Evolutionary conservation across 2,888 invertebrate species (phyloP), one percentile per base, ranked within the genome.

Genomic region (Papilio demoleus): DNA sequence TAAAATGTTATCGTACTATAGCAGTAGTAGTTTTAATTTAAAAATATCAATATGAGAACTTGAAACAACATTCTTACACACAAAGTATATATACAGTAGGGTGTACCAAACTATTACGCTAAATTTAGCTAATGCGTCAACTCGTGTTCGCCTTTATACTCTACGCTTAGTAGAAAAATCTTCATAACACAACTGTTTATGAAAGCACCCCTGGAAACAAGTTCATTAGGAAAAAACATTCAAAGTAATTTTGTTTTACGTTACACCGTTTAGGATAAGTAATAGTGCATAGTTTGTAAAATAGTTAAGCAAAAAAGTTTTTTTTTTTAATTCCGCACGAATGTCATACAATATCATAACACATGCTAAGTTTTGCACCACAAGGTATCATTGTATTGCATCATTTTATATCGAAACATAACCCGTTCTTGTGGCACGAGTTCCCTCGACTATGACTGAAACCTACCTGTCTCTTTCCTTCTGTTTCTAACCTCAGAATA

Each of bases 71-170:
- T 2, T 3, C 3, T n/a, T 9, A 45, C 11, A 45, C 2, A 45
- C 1, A 12, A 45, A 4, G 14, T 22, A 5, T 17, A 9, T 14
- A 22, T 19, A 47, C 11, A 24, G 31, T 31, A 31, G 24, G 40
- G 42, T n/a, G 58, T 58, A 42, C 8, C 58, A 59, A 59, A 45
- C 19, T 22, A n/a, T 24, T 67, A 11, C 53, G 61, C 67, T 67
- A 67, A 62, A 62, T 67, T 62, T 67, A 67, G 31, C 53, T 62
- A 56, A 67, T 67, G 67, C 61, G 62, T 67, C 67, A 62, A 67
- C 67, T 62, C 22, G 38, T 19, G 27, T 34, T 42, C 50, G 61
- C 42, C 34, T 61, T 53, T 40, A 61, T 40, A 42, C 56, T 34
- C 27, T 2, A 12, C 24, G 17, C 60, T 38, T 9, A 42, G 14